Evolutionary conservation across 2,113 vertebrate genomes (phyloP).

Genomic region (Cryptomyrus ogoouensis): DNA sequence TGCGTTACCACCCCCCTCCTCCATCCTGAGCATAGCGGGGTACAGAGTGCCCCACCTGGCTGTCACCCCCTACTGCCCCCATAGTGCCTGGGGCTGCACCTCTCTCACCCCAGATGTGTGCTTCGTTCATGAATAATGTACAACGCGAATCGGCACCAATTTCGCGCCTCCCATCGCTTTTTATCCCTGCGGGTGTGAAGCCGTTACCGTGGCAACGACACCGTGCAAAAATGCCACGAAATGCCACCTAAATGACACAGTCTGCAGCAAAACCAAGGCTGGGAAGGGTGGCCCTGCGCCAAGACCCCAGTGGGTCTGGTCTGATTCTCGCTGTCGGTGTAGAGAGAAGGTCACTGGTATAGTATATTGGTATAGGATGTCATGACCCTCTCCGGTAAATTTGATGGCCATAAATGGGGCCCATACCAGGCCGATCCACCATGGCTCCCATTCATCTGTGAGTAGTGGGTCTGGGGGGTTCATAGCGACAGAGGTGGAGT

Average conservation of each 20-base stretch:
- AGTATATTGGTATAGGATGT: background rate
- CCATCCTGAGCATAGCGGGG: background rate
- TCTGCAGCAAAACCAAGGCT: background rate
- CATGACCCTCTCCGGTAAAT: background rate
- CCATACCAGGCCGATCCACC: background rate
- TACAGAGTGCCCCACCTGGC: background rate
- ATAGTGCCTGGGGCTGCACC: background rate
- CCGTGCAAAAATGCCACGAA: constrained; percentile 45
- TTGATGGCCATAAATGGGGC: background rate
- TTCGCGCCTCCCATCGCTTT: background rate
- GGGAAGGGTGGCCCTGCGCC: background rate
- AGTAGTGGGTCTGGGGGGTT: background rate
- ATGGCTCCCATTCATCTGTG: background rate
- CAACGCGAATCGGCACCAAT: constrained; percentile 3
- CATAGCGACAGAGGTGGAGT: background rate
- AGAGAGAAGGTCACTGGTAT: background rate
- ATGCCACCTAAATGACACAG: constrained; percentile 41
- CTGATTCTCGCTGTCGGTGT: background rate
- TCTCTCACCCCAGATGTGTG: constrained; percentile 11
- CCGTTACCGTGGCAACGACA: constrained; percentile 48
- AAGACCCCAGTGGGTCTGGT: background rate
- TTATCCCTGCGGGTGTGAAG: constrained; percentile 23
- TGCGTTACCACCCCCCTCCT: background rate
- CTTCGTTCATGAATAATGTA: constrained; percentile 38
- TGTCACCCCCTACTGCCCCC: background rate